Evolutionary conservation across 1,140 invertebrate species (phyloP).

Genomic region (Zaprionus taronus): DNA sequence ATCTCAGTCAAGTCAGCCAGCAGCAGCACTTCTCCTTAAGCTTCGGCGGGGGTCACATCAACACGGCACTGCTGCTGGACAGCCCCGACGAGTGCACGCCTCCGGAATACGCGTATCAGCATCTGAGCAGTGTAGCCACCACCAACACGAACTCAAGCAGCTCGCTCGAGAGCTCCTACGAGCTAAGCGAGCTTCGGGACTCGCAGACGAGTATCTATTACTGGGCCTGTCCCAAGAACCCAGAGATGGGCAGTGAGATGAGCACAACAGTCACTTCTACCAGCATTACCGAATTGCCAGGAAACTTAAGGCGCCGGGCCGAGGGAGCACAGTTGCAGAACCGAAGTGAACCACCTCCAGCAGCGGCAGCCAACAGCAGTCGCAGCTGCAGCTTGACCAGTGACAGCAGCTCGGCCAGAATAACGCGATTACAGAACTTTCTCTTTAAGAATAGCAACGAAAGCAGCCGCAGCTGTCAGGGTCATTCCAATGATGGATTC

Average conservation of each 20-base stretch:
- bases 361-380: constrained; percentile 43
- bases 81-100: constrained; percentile 81
- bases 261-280: constrained; percentile 49
- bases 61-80: constrained; percentile 73
- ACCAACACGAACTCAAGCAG: constrained; percentile 77
- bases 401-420: constrained; percentile 74
- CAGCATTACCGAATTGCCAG: constrained; percentile 15
- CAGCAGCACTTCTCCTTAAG: constrained; percentile 53
- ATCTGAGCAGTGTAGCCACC: constrained; percentile 78
- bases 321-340: constrained; percentile 18
- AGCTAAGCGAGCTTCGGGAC: constrained; percentile 61
- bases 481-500: constrained; percentile 79
- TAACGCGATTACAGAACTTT: constrained; percentile 78
- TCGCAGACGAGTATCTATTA: constrained; percentile 70
- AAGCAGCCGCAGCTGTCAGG: constrained; percentile 71
- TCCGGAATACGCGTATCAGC: constrained; percentile 79
- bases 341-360: constrained; percentile 9
- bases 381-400: constrained; percentile 78
- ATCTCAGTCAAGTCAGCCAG: constrained; percentile 9
- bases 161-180: constrained; percentile 76
- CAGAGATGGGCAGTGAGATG: constrained; percentile 73
- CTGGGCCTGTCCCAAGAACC: constrained; percentile 56
- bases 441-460: constrained; percentile 82
- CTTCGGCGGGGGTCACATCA: constrained; percentile 77
- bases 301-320: constrained; percentile 37